These are phyloP conservation scores for Megalops cyprinoides DNA, from an alignment of 2,797 vertebrate species.

Conservation along the genomic window DNA sequence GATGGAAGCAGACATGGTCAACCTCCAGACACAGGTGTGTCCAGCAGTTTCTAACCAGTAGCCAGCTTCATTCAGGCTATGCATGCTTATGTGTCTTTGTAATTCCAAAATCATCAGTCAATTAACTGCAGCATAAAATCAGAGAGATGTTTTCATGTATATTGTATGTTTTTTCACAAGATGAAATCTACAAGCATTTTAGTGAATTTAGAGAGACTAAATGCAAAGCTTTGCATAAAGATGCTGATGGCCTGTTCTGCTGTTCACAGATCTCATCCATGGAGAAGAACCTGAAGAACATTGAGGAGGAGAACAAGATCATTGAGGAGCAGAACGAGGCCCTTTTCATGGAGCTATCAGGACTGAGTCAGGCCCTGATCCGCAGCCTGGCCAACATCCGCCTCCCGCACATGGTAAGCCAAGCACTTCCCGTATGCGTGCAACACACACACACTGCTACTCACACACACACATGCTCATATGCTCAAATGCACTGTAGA, in stretches of 20 bases:
- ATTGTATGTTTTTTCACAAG: not conserved
- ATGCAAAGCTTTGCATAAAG: not conserved
- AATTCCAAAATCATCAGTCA: not conserved
- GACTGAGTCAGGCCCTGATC: conserved; percentile 95
- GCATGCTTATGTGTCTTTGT: not conserved
- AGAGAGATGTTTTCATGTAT: not conserved
- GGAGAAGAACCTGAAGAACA: conserved; percentile 97
- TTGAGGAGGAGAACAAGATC: conserved; percentile 96
- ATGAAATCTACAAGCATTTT: not conserved
- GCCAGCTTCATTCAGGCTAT: not conserved
- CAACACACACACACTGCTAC: not conserved
- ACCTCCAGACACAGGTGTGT: conserved; percentile 93
- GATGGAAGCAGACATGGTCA: conserved; percentile 97
- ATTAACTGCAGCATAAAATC: not conserved
- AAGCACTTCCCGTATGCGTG: not conserved
- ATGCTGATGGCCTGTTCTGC: not conserved
- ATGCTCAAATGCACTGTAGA: no score
- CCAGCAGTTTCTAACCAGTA: not conserved
- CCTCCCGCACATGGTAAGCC: conserved; percentile 95
- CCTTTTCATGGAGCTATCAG: conserved; percentile 96
- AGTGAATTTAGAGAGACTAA: not conserved
- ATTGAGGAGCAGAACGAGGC: conserved; percentile 98
- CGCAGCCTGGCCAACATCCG: conserved; percentile 96
- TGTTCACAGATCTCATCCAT: conserved; percentile 89
- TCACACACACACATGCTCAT: not conserved